These are phyloP conservation scores for Junonia oenone DNA, from an alignment of 2,888 invertebrate genomes.

Conservation along the genomic window DNA sequence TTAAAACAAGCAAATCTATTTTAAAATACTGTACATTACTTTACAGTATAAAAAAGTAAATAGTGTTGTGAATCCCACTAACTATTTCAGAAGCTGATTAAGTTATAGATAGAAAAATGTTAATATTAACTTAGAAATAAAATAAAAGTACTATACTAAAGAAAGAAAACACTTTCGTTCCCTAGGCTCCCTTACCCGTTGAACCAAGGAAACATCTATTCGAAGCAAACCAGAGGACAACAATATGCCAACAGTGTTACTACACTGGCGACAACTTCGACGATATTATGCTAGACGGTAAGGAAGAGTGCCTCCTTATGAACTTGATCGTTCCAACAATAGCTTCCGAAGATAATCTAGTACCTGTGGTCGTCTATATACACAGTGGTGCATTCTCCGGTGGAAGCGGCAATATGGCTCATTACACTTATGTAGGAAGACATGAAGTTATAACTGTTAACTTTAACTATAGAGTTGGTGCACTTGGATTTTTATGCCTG, in stretches of 20 bases:
- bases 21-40: no score
- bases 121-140: no score
- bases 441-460: slow-evolving; percentile 84
- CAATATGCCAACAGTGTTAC: slow-evolving; percentile 55
- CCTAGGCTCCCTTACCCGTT: slow-evolving; percentile 61
- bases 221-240: slow-evolving; percentile 40
- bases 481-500: slow-evolving; percentile 84
- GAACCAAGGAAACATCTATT: slow-evolving; percentile 48
- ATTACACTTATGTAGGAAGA: slow-evolving; percentile 81
- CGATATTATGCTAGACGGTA: slow-evolving; percentile 46
- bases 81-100: no score
- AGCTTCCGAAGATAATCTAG: slow-evolving; percentile 48
- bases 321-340: slow-evolving; percentile 55
- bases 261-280: slow-evolving; percentile 45
- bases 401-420: slow-evolving; percentile 62
- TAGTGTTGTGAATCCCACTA: no score
- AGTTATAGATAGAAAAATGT: no score
- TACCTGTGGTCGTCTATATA: slow-evolving; percentile 63
- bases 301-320: slow-evolving; percentile 56
- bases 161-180: not conserved
- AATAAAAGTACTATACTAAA: not conserved
- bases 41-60: no score
- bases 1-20: no score
- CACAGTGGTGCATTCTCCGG: slow-evolving; percentile 67
- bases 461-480: slow-evolving; percentile 85